Conservation (phyloP, 2,888 invertebrate genomes). For the Dolichopus griseipennis region DNA sequence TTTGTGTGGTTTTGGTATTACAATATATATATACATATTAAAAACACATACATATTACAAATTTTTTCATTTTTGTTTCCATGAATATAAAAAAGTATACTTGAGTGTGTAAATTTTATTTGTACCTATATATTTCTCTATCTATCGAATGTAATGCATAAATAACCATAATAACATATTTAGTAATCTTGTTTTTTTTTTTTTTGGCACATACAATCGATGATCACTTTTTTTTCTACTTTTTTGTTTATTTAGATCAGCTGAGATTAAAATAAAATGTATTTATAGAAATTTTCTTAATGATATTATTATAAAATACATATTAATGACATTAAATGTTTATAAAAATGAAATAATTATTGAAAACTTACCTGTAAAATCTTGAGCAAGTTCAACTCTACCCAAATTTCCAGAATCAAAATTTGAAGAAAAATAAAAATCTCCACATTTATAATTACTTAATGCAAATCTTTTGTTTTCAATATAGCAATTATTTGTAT, state of each 20-base stretch:
- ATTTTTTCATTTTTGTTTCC: too few species aligned
- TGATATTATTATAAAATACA: too few species aligned
- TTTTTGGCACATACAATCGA: background rate
- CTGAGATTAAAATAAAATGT: slow-evolving; percentile 20
- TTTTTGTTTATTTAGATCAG: slow-evolving; percentile 9
- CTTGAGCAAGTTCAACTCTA: slow-evolving; percentile 64
- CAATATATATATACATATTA: too few species aligned
- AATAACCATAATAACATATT: too few species aligned
- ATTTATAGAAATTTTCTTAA: background rate
- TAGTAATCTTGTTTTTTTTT: slow-evolving; percentile 5
- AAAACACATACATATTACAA: too few species aligned
- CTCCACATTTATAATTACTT: slow-evolving; percentile 53
- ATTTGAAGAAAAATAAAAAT: slow-evolving; percentile 73
- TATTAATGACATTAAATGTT: background rate
- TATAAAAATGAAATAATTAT: background rate
- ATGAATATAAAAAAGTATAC: too few species aligned
- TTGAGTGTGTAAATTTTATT: too few species aligned
- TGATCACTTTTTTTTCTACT: background rate
- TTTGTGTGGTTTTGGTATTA: too few species aligned
- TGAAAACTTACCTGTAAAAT: slow-evolving; percentile 47
- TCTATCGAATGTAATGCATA: too few species aligned
- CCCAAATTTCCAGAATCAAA: slow-evolving; percentile 88
- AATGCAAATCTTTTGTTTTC: slow-evolving; percentile 12
- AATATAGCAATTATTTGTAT: background rate
- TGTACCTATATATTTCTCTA: too few species aligned